Percentiles rank a stretch among this genome's conserved stretches.
These are phyloP conservation scores for Tetramorium parvispinum DNA, from an alignment of 1,140 invertebrate species.

Conservation along the genomic window DNA sequence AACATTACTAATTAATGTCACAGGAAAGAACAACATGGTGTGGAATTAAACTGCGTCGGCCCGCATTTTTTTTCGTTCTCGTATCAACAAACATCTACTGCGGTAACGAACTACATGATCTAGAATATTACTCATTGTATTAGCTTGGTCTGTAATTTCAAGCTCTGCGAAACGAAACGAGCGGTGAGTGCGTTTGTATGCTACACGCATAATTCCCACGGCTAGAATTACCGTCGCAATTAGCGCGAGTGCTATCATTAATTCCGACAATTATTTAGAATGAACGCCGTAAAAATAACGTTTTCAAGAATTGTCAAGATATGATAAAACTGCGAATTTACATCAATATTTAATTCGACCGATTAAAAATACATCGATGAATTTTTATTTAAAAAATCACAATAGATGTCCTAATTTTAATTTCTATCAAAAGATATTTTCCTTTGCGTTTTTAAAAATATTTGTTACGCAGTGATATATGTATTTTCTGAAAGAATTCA, in stretches of 20 bases:
- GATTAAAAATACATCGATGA: not conserved
- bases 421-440: not conserved
- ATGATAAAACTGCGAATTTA: not conserved
- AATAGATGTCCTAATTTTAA: not conserved
- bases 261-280: conserved; percentile 47
- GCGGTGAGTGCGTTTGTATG: not conserved
- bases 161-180: conserved; percentile 11
- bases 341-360: not conserved
- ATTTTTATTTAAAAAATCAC: not conserved
- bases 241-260: conserved; percentile 50
- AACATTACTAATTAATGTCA: conserved; percentile 25
- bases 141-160: conserved; percentile 43
- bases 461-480: not conserved
- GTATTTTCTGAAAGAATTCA: not conserved
- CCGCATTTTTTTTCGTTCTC: conserved; percentile 23
- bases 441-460: not conserved
- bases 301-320: conserved; percentile 13
- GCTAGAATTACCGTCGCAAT: conserved; percentile 49
- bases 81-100: conserved; percentile 26
- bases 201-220: conserved; percentile 44
- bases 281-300: not conserved
- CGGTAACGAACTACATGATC: conserved; percentile 11
- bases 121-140: conserved; percentile 32
- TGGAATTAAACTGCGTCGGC: conserved; percentile 3
- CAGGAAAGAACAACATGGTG: not conserved